phyloP scores from a whole-genome alignment of 2,888 invertebrate genomes.

The Ommatoiulus sabulosus region DNA sequence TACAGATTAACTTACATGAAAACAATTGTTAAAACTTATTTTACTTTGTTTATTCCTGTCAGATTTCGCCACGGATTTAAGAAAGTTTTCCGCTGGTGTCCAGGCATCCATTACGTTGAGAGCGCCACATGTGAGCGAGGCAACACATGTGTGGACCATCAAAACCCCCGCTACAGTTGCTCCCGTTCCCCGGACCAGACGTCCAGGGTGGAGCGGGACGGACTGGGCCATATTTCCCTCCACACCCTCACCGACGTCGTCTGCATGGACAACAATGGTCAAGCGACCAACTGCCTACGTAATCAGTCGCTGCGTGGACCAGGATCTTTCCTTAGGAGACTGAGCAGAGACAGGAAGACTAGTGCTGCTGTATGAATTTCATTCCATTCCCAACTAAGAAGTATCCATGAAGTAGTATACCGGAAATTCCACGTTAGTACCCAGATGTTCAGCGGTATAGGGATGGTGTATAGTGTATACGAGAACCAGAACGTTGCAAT shows the following conservation, averaged over 20 bases:
- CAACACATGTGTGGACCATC: background rate
- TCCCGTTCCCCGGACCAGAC: constrained; percentile 54
- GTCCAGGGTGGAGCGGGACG: constrained; percentile 52
- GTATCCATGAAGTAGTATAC: no score
- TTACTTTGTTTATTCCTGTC: background rate
- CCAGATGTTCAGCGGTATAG: no score
- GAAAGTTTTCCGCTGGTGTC: constrained; percentile 56
- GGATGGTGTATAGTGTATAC: no score
- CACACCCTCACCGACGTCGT: constrained; percentile 57
- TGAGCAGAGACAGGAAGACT: background rate
- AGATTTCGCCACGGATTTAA: constrained; percentile 59
- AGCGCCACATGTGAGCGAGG: background rate
- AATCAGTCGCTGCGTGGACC: constrained; percentile 1
- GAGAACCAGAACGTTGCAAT: no score
- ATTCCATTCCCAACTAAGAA: background rate
- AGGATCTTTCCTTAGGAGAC: background rate
- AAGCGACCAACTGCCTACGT: constrained; percentile 29
- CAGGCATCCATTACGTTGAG: constrained; percentile 16
- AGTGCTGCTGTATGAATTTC: background rate
- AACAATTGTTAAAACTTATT: background rate
- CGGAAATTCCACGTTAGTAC: no score
- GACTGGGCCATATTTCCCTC: constrained; percentile 53
- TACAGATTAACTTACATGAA: no score
- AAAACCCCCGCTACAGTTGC: constrained; percentile 56
- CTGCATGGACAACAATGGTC: constrained; percentile 36